A percentile compares a stretch with the other conserved stretches of the same genome.
Evolutionary conservation across 2,113 vertebrate species (phyloP).

Genomic region (Vicugna pacos): DNA sequence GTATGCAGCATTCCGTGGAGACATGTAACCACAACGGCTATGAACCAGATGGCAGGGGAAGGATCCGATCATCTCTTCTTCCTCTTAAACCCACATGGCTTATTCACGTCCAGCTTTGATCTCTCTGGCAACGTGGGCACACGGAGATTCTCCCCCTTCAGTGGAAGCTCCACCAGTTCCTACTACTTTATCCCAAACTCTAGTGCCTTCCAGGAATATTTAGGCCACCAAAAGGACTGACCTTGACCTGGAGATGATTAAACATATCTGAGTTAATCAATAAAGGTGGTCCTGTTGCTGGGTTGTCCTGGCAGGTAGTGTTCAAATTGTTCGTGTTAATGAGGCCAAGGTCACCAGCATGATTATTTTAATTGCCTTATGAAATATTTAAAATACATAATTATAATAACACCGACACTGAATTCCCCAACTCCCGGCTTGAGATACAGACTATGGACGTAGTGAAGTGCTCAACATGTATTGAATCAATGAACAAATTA

Average conservation of each 20-base stretch:
- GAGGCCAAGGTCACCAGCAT: background rate
- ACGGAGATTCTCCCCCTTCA: background rate
- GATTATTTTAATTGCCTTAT: background rate
- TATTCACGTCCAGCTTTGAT: background rate
- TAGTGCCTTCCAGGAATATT: background rate
- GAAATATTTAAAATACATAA: background rate
- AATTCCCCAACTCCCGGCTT: background rate
- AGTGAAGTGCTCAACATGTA: background rate
- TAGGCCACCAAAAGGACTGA: background rate
- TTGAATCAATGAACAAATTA: background rate
- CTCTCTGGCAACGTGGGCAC: background rate
- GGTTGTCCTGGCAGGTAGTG: background rate
- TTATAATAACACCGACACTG: background rate
- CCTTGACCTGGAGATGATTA: background rate
- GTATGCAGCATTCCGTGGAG: too few relatives aligned
- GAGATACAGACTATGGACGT: background rate
- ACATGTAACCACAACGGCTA: accelerated
- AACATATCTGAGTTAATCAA: background rate
- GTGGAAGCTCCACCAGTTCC: background rate
- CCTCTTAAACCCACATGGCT: background rate
- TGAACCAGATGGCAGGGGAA: accelerated
- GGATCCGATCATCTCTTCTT: background rate
- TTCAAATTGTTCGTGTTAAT: background rate
- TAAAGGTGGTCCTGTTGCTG: background rate
- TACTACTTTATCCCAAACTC: background rate